Base-by-base conservation (phyloP, 2,888 invertebrate genomes). In the Erynnis tages region DNA sequence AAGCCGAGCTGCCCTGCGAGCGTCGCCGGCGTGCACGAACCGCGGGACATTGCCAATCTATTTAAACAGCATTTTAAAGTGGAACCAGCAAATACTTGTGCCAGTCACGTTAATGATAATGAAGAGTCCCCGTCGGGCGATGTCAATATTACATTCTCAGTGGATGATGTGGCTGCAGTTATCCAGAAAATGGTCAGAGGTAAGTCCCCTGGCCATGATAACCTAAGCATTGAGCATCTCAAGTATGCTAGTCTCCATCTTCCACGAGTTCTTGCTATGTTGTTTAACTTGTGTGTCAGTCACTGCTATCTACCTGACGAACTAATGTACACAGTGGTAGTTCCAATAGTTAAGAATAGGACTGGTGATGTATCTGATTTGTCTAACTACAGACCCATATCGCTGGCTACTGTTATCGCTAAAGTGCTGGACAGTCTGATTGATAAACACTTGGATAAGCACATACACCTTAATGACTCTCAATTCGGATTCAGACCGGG, bases 381-480 rank as follows among this genome's bases (percentile, higher is more conserved):
- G 19, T 10, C 8, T 1, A 61, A 64, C 35, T 64, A 62, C 37
- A 50, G 60, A 13, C 60, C 59, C 2, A 59, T 61, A n/a, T 61
- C 58, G 1, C 34, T 61, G 4, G 59, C 61, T 4, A 59, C 59
- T 21, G 30, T 58, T 1, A 52, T 54, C 1, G 60, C 60, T 6
- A 62, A 60, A 38, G 55, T 57, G 13, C 29, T 59, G 37, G 62
- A 61, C 41, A 50, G 59, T 34, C 6, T 62, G 53, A 50, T 60
- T 23, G 47, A 58, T 23, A 17, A 19, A 17, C 48, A 54, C 1
- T 38, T 62, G 8, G 32, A 43, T 29, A 17, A 30, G 17, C 29
- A 43, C 11, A 43, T 43, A 43, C 17, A 44, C 0, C 1, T 52
- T 17, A 35, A 52, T 8, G 50, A 52, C 10, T 34, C 46, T 4